phyloP scores from a whole-genome alignment of 2,888 invertebrate genomes.

The Cinara cedri region DNA sequence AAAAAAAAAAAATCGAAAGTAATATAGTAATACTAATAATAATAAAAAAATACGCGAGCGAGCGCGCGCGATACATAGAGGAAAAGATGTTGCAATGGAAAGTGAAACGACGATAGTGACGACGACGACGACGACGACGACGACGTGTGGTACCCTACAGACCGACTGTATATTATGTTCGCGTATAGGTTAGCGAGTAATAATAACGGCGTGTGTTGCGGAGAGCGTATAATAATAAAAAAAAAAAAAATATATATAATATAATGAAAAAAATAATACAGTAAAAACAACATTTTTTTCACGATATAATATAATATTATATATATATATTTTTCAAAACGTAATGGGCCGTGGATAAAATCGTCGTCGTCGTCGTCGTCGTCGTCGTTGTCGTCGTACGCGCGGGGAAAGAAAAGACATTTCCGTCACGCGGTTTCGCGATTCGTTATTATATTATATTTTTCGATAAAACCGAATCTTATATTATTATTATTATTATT shows the following conservation, averaged over 20 bases:
- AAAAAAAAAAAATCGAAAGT: constrained; percentile 48
- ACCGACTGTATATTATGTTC: constrained; percentile 27
- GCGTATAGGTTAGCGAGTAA: constrained; percentile 11
- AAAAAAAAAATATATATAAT: constrained; percentile 24
- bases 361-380: too few species aligned
- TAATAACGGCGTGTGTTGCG: constrained; percentile 18
- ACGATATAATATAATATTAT: constrained; percentile 26
- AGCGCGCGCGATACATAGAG: constrained; percentile 5
- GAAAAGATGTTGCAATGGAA: constrained; percentile 56
- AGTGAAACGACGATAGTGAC: constrained; percentile 54
- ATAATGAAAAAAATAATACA: constrained; percentile 21
- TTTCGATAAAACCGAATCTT: too few species aligned
- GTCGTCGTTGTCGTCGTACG: too few species aligned
- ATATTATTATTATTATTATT: too few species aligned
- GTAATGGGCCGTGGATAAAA: constrained; percentile 51
- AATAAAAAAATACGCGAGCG: background rate
- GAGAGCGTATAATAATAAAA: background rate
- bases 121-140: constrained; percentile 52
- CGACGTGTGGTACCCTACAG: constrained; percentile 43
- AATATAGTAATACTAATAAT: constrained; percentile 32
- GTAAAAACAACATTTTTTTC: constrained; percentile 29
- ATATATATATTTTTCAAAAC: constrained; percentile 28
- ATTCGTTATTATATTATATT: constrained; percentile 24
- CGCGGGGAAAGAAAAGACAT: constrained; percentile 31
- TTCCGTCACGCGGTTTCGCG: constrained; percentile 50